Evolutionary conservation across 1,140 invertebrate species (phyloP).

Genomic region (Meloidogyne floridensis): DNA sequence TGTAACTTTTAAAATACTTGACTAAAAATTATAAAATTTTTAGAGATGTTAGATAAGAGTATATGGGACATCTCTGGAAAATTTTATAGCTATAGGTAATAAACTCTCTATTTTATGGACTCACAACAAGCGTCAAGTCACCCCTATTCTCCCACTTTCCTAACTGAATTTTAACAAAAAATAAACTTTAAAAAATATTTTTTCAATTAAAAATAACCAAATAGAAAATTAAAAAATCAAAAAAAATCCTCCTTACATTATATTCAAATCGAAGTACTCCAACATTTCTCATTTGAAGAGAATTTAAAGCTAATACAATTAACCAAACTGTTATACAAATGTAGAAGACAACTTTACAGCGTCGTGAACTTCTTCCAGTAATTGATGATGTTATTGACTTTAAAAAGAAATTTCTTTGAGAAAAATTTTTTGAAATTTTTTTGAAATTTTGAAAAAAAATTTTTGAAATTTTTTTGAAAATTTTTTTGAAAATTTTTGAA

Average conservation of each 20-base stretch:
- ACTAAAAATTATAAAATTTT: no score
- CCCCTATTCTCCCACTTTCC: no score
- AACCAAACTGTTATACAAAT: conserved; percentile 39
- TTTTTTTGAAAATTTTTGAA: not conserved
- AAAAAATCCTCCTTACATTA: conserved; percentile 31
- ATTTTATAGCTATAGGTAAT: no score
- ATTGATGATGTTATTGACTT: conserved; percentile 44
- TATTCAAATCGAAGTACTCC: conserved; percentile 47
- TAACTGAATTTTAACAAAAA: no score
- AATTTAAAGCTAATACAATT: conserved; percentile 47
- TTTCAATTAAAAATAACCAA: no score
- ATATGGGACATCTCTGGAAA: no score
- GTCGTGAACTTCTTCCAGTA: conserved; percentile 78
- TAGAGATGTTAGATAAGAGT: no score
- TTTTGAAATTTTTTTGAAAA: not conserved
- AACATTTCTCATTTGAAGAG: conserved; percentile 42
- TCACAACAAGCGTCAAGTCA: no score
- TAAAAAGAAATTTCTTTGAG: conserved; percentile 5
- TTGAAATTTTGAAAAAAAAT: not conserved
- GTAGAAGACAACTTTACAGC: conserved; percentile 76
- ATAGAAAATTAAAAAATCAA: not conserved
- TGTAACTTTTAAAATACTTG: no score
- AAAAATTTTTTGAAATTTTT: not conserved
- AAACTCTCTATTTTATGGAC: no score
- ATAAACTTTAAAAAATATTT: no score